Base-by-base conservation (phyloP, 2,113 vertebrate genomes). In the Chamaetylas fuelleborni region DNA sequence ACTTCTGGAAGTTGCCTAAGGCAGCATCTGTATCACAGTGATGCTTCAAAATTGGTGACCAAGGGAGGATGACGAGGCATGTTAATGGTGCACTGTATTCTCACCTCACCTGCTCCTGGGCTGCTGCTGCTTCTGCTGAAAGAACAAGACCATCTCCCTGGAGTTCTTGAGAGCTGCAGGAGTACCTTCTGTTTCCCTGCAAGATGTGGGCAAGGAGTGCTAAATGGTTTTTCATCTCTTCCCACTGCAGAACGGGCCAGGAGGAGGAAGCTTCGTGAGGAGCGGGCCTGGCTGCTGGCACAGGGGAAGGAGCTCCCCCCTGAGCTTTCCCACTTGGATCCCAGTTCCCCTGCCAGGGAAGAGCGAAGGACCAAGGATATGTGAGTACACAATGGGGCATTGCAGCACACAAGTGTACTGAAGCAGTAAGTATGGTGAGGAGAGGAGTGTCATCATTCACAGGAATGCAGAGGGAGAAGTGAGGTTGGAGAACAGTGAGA, bases 221-320 rank as follows among this genome's bases (percentile, higher is more conserved):
- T 92, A 54, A 92, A 13, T 47, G 38, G 5, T 64, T 94, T 77
- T 81, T 66, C 28, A 31, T 36, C 31, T 83, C 54, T 91, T n/a
- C 61, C 31, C 56, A 5, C 61, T 96, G 54, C 89, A 99, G 99
- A 99, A 92, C 98, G 99, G 38, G 99, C 99, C 9, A 98, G 98
- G 93, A 98, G 99, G 86, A 98, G 99, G 71, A 99, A 99, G 90
- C 98, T 99, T 96, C 98, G 99, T 65, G 99, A 99, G 90, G 99
- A 99, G 78, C 97, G 98, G 66, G 99, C 99, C 31, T 99, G 99
- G 99, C 94, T 99, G 64, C 97, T 99, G 86, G 99, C 99, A 1
- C 98, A 99, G 93, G 99, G 99, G 19, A 99, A 99, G 95, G 98
- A 99, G 25, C 98, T 99, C 2, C 99, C 99, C 4, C 98, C 98